Evolutionary conservation across 2,797 vertebrate species (phyloP).

Genomic region (Calcarius lapponicus): DNA sequence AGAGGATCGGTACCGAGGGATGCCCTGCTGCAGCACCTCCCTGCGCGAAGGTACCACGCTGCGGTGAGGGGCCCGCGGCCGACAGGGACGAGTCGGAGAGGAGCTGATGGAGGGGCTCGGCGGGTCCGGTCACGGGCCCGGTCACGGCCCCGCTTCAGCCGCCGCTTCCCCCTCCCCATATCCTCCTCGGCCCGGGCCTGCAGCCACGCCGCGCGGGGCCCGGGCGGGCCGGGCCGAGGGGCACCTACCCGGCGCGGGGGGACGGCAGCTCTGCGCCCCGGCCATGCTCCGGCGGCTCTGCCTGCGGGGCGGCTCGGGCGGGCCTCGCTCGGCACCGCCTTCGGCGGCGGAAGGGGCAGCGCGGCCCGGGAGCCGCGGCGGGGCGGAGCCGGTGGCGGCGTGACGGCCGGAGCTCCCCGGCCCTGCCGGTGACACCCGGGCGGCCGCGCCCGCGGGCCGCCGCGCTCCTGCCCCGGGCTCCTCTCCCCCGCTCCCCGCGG

Average conservation of each 20-base stretch:
- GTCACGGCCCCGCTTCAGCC: background rate
- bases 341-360: background rate
- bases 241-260: constrained; percentile 20
- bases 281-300: background rate
- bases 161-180: too few species aligned
- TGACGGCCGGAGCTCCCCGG: background rate
- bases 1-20: fast-evolving
- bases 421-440: background rate
- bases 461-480: background rate
- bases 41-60: fast-evolving
- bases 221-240: background rate
- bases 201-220: background rate
- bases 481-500: background rate
- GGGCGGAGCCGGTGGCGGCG: background rate
- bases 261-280: background rate
- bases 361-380: background rate
- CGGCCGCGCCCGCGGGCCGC: background rate
- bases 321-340: background rate
- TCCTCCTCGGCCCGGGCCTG: background rate
- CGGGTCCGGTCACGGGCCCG: background rate
- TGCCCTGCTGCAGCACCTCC: fast-evolving
- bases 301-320: background rate
- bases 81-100: background rate
- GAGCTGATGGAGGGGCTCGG: background rate
- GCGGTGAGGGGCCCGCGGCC: fast-evolving